Percentiles rank a stretch among this genome's conserved stretches.
Conservation (phyloP, 2,797 vertebrate species). For the Acomys russatus region DNA sequence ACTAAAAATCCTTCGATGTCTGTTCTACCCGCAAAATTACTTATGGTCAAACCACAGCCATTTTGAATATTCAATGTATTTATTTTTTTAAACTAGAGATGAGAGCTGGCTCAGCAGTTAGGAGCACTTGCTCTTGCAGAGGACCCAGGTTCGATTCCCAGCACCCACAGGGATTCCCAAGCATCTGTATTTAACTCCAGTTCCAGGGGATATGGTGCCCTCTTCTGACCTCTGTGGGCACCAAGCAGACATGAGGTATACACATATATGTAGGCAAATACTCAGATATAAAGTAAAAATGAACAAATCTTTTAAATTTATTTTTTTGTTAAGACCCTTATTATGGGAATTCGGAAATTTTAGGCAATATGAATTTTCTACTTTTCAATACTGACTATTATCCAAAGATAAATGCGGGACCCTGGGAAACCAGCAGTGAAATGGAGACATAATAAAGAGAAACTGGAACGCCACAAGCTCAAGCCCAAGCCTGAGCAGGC, state of each 20-base stretch:
- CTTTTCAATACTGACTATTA: conserved; percentile 23
- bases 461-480: neutral
- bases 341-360: conserved; percentile 38
- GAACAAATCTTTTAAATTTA: neutral
- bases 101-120: neutral
- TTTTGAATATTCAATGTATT: neutral
- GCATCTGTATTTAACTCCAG: neutral
- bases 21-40: conserved; percentile 32
- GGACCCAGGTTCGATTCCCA: neutral
- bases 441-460: conserved; percentile 19
- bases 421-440: conserved; percentile 54
- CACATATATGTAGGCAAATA: neutral
- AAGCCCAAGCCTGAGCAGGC: neutral
- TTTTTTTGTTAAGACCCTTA: neutral
- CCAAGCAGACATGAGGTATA: neutral
- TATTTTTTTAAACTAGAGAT: neutral
- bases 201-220: neutral
- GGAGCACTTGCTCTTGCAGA: neutral
- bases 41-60: conserved; percentile 7
- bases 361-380: neutral
- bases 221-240: neutral
- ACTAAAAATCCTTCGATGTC: conserved; percentile 3
- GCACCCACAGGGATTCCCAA: neutral
- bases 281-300: neutral
- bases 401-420: conserved; percentile 58